Base-by-base conservation (phyloP, 1,140 invertebrate genomes). In the Pararge aegeria region DNA sequence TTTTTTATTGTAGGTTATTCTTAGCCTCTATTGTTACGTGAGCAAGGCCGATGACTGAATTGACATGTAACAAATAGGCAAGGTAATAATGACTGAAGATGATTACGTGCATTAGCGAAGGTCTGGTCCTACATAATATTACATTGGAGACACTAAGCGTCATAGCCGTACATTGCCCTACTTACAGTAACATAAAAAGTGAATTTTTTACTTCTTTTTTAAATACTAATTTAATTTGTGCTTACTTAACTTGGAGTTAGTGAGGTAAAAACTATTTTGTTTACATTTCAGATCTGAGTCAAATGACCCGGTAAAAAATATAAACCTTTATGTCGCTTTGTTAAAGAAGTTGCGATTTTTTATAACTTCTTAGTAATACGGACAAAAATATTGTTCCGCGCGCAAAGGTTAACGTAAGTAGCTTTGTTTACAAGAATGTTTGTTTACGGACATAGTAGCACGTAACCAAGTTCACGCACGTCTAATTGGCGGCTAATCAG, bases 31-130 rank as follows among this genome's bases (percentile, higher is more conserved):
- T 64, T 61, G 66, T 62, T 59, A 61, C 55, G 24, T 30, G 56
- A 46, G 49, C 58, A 57, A 65, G 63, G 63, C 24, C 56, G 56
- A 54, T 61, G 24, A 38, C n/a, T 24, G 27, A 62, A 61, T 55
- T 61, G 48, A 55, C 55, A 52, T 59, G 54, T 58, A 30, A 56
- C 55, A 48, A 68, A 20, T 34, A 44, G 3, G 24, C 27, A 54
- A 50, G 12, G 34, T 30, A 54, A 59, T 50, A 42, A 59, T 57
- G 29, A 68, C 48, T 58, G 37, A 57, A 52, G 42, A 64, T 56
- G 61, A 15, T 42, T 42, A 58, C 54, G 53, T 64, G 51, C 52
- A 34, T 30, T 40, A 30, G 7, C 18, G 49, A 46, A 59, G 38
- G 50, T 34, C 50, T 19, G 40, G 13, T 30, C 29, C 4, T 48